Conservation (phyloP, 2,113 vertebrate species). For the Tyto alba region DNA sequence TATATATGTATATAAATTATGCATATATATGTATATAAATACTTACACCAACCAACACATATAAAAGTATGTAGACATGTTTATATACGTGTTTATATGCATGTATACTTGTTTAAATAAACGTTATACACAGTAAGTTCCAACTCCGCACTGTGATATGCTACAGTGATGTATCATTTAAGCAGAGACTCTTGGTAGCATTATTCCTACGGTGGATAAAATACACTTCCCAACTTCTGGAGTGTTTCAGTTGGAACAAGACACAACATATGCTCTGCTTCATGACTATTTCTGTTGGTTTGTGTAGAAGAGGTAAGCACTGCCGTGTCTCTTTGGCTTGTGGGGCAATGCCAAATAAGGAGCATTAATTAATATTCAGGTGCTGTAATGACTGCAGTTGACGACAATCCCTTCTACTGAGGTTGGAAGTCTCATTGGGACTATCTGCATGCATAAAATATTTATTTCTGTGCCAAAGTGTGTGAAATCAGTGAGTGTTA, state of each 20-base stretch:
- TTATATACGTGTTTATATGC: too few species aligned
- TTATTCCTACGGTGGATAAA: background rate
- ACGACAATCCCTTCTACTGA: background rate
- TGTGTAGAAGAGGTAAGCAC: background rate
- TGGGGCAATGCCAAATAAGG: background rate
- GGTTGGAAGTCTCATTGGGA: background rate
- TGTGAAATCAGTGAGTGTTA: background rate
- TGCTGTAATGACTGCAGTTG: background rate
- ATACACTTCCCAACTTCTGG: background rate
- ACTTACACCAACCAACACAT: background rate
- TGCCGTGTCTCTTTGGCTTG: background rate
- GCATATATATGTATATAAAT: background rate
- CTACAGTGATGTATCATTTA: background rate
- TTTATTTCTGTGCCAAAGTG: background rate
- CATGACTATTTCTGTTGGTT: background rate
- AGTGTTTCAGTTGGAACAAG: background rate
- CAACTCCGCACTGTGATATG: accelerated
- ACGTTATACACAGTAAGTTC: background rate
- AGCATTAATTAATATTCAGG: background rate
- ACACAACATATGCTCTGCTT: background rate
- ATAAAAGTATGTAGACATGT: background rate
- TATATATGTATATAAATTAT: background rate
- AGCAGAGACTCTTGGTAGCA: background rate
- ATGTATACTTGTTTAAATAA: background rate
- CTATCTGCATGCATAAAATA: background rate